Percentiles rank a stretch among this genome's conserved stretches.
Conservation (phyloP, 2,888 invertebrate species). For the Seira sanloemensis region DNA sequence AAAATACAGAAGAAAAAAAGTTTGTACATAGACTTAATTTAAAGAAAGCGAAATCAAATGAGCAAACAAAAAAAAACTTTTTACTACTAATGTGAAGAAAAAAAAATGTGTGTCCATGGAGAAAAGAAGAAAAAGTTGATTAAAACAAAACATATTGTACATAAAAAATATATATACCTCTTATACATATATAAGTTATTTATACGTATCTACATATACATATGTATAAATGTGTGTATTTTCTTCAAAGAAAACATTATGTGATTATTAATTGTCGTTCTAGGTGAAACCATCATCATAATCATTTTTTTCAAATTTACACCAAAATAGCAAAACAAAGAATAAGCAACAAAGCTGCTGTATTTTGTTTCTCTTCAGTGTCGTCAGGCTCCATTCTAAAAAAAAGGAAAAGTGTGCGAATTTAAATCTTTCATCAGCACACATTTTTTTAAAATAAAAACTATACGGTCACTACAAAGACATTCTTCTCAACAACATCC, state of each 20-base stretch:
- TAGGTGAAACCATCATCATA: slow-evolving; percentile 55
- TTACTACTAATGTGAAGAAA: neutral
- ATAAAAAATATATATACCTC: neutral
- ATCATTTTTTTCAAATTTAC: slow-evolving; percentile 56
- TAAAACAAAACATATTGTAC: slow-evolving; percentile 18
- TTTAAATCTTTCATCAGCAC: too few species aligned
- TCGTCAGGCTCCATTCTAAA: too few species aligned
- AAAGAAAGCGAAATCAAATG: neutral
- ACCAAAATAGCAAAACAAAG: slow-evolving; percentile 37
- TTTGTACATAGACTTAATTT: neutral
- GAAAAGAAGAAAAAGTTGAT: neutral
- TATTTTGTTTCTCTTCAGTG: too few species aligned
- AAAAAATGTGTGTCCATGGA: neutral
- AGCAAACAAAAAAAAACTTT: neutral
- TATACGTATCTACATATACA: slow-evolving; percentile 34
- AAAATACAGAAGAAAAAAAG: neutral
- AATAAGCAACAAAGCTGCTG: too few species aligned
- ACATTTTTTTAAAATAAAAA: too few species aligned
- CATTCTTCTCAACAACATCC: too few species aligned
- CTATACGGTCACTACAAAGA: too few species aligned
- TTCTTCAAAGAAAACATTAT: slow-evolving; percentile 62
- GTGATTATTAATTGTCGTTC: slow-evolving; percentile 62
- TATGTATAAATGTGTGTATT: slow-evolving; percentile 62
- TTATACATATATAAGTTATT: neutral
- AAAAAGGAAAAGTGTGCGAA: too few species aligned